phyloP scores from a whole-genome alignment of 2,888 invertebrate species.

The Andrena chrysosceles region DNA sequence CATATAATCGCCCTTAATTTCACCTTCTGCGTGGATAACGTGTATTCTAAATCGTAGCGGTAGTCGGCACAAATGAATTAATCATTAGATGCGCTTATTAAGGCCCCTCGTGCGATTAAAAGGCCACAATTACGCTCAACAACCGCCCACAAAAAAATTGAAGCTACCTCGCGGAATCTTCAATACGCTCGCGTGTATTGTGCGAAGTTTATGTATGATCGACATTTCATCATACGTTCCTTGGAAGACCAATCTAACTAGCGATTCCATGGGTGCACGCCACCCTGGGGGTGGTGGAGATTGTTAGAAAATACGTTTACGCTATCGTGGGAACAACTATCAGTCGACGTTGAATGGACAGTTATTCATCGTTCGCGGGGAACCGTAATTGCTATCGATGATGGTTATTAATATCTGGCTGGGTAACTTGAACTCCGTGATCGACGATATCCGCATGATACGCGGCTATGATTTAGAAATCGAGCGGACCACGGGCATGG shows the following conservation, averaged over 20 bases:
- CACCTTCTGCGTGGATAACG: background rate
- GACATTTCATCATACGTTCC: constrained; percentile 10
- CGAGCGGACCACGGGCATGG: background rate
- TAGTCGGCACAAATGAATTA: constrained; percentile 27
- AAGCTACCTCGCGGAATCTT: background rate
- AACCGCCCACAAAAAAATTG: background rate
- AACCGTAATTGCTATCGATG: constrained; percentile 49
- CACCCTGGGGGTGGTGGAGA: constrained; percentile 20
- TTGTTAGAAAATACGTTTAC: constrained; percentile 49
- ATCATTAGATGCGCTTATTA: constrained; percentile 33
- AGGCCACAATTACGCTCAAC: constrained; percentile 26
- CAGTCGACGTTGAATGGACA: constrained; percentile 25
- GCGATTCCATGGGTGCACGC: constrained; percentile 8
- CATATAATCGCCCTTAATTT: constrained; percentile 6
- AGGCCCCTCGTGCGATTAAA: constrained; percentile 9
- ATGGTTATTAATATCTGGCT: constrained; percentile 54
- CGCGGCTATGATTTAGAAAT: constrained; percentile 34
- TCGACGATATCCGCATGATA: constrained; percentile 41
- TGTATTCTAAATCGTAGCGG: background rate
- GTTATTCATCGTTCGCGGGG: constrained; percentile 53
- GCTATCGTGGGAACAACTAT: constrained; percentile 64
- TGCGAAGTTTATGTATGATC: background rate
- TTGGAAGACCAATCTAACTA: no score
- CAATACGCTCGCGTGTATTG: background rate
- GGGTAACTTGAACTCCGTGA: constrained; percentile 35